Percentiles rank a stretch among this genome's conserved stretches.
Evolutionary conservation across 2,113 vertebrate species (phyloP).

Genomic region (Asarcornis scutulata): DNA sequence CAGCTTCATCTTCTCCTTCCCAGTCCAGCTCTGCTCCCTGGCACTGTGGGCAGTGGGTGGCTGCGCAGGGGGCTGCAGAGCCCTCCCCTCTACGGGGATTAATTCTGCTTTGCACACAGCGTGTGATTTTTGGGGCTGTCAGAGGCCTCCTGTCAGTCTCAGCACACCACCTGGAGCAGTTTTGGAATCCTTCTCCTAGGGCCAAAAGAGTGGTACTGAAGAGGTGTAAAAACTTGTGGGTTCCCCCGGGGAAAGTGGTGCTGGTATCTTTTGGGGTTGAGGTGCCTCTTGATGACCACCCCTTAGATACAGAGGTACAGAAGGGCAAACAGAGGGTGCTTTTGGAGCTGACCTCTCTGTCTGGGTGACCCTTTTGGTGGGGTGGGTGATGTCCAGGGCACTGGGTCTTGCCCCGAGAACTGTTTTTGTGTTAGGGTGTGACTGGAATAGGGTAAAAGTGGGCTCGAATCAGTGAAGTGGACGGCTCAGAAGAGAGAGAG

Average conservation of each 20-base stretch:
- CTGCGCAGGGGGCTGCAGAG: not conserved
- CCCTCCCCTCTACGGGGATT: not conserved
- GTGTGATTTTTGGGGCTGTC: not conserved
- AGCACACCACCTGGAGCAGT: not conserved
- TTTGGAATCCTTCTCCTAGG: not conserved
- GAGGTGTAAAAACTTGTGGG: not conserved
- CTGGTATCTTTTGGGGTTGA: not conserved
- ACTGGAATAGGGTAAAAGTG: not conserved
- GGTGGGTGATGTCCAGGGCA: not conserved
- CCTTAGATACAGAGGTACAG: not conserved
- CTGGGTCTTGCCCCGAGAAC: not conserved
- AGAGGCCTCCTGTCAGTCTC: accelerated
- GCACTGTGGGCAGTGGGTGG: not conserved
- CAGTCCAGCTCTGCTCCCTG: not conserved
- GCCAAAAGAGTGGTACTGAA: not conserved
- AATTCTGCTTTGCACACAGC: not conserved
- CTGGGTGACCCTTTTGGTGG: not conserved
- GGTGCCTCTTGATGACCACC: not conserved
- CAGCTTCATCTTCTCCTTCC: not conserved
- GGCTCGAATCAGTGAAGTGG: not conserved
- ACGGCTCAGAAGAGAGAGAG: not conserved
- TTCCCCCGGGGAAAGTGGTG: not conserved
- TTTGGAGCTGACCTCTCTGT: not conserved
- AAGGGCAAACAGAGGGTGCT: not conserved
- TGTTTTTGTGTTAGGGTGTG: not conserved